These are phyloP conservation scores for Aphaenogaster ashmeadi DNA, from an alignment of 1,140 invertebrate species.

Conservation along the genomic window DNA sequence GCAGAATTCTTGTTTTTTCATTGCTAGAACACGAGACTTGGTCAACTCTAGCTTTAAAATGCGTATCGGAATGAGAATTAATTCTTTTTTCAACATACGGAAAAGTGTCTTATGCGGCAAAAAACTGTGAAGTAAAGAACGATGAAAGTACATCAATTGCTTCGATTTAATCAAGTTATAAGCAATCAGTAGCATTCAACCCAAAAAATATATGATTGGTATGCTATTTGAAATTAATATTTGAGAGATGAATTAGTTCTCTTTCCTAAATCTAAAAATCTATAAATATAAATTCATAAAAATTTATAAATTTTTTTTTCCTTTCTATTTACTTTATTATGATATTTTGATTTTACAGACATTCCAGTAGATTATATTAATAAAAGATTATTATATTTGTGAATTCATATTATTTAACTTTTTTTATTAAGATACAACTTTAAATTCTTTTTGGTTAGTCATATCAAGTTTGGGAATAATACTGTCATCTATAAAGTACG, in stretches of 20 bases:
- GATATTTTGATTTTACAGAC: no score
- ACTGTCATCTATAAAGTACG: neutral
- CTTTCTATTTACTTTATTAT: no score
- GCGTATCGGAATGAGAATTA: neutral
- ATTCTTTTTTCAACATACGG: neutral
- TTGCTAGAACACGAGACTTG: neutral
- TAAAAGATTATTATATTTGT: neutral
- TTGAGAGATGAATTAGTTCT: no score
- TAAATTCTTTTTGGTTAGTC: neutral
- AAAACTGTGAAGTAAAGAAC: neutral
- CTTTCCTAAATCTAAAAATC: no score
- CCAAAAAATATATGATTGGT: neutral
- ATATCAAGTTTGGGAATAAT: neutral
- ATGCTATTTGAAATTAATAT: neutral
- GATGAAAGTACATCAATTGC: neutral
- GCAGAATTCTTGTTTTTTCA: slow-evolving; percentile 28
- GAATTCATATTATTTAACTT: neutral
- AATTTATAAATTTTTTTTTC: no score
- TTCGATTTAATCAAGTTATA: neutral
- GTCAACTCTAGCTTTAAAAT: neutral
- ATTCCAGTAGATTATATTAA: neutral
- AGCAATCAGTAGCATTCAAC: neutral
- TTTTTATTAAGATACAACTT: neutral
- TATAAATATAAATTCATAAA: no score
- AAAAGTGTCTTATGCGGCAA: neutral